Base-by-base conservation (phyloP, 2,797 vertebrate genomes). In the Dicrostonyx torquatus region DNA sequence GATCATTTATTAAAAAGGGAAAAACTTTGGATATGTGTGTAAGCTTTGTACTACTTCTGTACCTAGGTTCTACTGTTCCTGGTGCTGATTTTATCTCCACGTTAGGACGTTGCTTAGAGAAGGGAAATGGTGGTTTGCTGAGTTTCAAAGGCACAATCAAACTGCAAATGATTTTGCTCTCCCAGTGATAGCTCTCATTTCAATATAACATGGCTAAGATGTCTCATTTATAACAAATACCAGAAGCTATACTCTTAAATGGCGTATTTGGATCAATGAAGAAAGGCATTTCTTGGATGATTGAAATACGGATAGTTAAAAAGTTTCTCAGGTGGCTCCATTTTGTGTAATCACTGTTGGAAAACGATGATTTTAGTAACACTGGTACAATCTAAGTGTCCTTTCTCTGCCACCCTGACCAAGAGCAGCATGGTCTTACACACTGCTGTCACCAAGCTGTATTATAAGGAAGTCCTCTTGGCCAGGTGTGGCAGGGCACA, bases 181-280 rank as follows among this genome's bases (percentile, higher is more conserved):
- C 18, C 29, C 26, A 8, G 5, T 18, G 29, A 80, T 75, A 29
- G 22, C 17, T 53, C 31, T 90, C 53, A 20, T 87, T 45, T 45
- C 62, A 24, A 9, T 62, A 55, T 60, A 87, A 62, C 40, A 77
- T 29, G 62, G n/a, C 79, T 66, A 45, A 55, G 18, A 22, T 7
- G 1, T 80, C 58, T 84, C 84, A 53, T 89, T 93, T 89, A 88
- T 93, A 84, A 89, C 58, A 76, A 89, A 92, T 18, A 80, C n/a
- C 48, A 77, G 77, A 94, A 95, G 87, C 87, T 60, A 60, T 11
- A 53, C 43, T 76, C 40, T 11, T 45, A 77, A 95, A 85, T 43
- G 17, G 45, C 29, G 31, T 17, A 43, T 34, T 77, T 83, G 14
- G 20, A 8, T 89, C 77, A 48, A 4, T 29, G 22, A 77, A 60